phyloP scores from a whole-genome alignment of 2,888 invertebrate genomes.

The Eupsilia transversa region DNA sequence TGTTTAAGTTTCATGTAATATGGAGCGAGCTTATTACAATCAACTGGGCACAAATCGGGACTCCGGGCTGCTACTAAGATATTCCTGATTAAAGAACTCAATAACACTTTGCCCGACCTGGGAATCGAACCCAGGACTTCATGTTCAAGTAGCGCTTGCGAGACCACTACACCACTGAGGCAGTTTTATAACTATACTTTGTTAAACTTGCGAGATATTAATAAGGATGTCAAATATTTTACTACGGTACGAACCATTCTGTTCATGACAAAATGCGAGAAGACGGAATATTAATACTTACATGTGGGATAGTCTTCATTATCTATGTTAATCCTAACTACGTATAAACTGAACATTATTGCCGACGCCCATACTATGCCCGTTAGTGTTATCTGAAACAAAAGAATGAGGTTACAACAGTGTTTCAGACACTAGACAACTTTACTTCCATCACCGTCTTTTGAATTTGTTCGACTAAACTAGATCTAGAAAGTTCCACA shows the following conservation, averaged over 20 bases:
- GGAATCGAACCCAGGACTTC: not conserved
- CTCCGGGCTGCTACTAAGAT: not conserved
- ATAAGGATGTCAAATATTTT: not conserved
- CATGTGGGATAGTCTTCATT: constrained; percentile 89
- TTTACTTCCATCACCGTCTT: too few species aligned
- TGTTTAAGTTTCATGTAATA: not conserved
- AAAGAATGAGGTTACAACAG: constrained; percentile 5
- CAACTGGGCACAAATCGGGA: too few species aligned
- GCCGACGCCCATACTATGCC: constrained; percentile 89
- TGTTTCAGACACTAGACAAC: not conserved
- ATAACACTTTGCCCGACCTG: too few species aligned
- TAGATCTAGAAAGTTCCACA: too few species aligned
- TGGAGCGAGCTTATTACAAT: not conserved
- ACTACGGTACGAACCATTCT: not conserved
- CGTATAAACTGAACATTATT: constrained; percentile 87
- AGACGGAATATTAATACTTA: constrained; percentile 71
- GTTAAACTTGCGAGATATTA: not conserved
- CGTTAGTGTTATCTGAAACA: constrained; percentile 87
- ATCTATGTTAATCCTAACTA: constrained; percentile 89
- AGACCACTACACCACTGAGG: not conserved
- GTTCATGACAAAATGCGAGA: not conserved
- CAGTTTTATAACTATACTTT: not conserved
- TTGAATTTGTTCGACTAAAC: too few species aligned
- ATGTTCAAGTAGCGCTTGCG: not conserved
- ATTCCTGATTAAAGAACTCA: not conserved